phyloP scores from a whole-genome alignment of 2,797 vertebrate species.

The Amazona ochrocephala region DNA sequence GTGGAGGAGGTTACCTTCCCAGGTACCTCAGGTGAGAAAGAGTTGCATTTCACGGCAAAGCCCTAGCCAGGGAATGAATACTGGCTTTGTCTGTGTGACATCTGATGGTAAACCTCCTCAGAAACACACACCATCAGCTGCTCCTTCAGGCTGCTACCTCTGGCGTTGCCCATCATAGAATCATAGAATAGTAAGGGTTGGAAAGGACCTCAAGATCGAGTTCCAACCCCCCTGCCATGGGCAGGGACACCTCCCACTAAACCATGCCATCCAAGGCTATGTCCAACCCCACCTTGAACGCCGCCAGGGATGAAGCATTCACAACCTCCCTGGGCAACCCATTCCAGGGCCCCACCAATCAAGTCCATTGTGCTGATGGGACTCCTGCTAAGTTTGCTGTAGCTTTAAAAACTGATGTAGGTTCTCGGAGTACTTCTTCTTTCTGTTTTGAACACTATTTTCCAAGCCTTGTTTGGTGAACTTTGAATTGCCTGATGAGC shows the following conservation, averaged over 20 bases:
- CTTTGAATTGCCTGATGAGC: not conserved
- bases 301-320: too few species aligned
- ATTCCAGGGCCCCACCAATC: not conserved
- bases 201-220: too few species aligned
- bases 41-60: not conserved
- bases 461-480: not conserved
- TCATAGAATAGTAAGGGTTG: too few species aligned
- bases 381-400: rapidly evolving
- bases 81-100: not conserved
- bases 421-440: not conserved
- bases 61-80: not conserved
- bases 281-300: too few species aligned
- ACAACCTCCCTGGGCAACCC: too few species aligned
- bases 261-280: too few species aligned
- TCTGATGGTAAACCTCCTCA: not conserved
- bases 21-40: not conserved
- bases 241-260: too few species aligned
- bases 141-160: not conserved
- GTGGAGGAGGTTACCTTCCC: not conserved
- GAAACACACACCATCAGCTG: not conserved
- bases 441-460: not conserved
- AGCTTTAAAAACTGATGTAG: rapidly evolving
- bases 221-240: too few species aligned
- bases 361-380: not conserved
- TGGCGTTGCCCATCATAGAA: not conserved